Base-by-base conservation (phyloP, 2,113 vertebrate species). In the Salvator merianae region DNA sequence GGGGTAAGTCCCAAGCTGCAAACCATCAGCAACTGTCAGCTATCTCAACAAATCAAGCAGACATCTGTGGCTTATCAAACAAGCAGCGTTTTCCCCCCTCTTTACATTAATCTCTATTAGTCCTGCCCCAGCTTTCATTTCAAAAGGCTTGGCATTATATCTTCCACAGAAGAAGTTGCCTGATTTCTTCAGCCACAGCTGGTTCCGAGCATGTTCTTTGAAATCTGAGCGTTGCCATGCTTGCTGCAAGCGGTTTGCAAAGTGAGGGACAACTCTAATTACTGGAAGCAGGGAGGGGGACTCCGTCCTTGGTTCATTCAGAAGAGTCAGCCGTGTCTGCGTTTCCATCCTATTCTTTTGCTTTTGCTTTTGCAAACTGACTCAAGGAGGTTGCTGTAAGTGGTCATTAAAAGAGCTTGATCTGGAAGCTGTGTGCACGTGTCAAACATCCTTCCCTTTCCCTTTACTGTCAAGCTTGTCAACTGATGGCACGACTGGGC, bases 11-110 rank as follows among this genome's bases (percentile, higher is more conserved):
- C 7, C 97, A 97, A 95, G 95, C 95, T 97, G 97, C 84, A 85
- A 92, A 47, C 81, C 93, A 89, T 97, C 96, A 96, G 4, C 3
- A 93, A 92, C 96, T 97, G 97, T 97, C 97, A 97, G 83, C 94
- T 91, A 85, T 86, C 86, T 90, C 87, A 72, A 84, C 80, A 93
- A 95, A 94, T 95, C 95, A 96, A 93, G 85, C 85, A 91, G 94
- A 96, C 98, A 98, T 97, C 96, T 98, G 97, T 91, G 95, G 88
- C 93, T 92, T 96, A 96, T 98, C 97, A 97, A 95, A 96, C 93
- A 86, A 94, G 91, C 86, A 84, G 87, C 94, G 91, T 91, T 95
- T 87, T 94, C 90, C 73, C 34, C 80, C 62, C 55, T 79, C 76
- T 92, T 94, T 92, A 63, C 90, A 93, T 94, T 95, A 95, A 96